These are phyloP conservation scores for Oreochromis mossambicus DNA, from an alignment of 2,797 vertebrate species.

Conservation along the genomic window DNA sequence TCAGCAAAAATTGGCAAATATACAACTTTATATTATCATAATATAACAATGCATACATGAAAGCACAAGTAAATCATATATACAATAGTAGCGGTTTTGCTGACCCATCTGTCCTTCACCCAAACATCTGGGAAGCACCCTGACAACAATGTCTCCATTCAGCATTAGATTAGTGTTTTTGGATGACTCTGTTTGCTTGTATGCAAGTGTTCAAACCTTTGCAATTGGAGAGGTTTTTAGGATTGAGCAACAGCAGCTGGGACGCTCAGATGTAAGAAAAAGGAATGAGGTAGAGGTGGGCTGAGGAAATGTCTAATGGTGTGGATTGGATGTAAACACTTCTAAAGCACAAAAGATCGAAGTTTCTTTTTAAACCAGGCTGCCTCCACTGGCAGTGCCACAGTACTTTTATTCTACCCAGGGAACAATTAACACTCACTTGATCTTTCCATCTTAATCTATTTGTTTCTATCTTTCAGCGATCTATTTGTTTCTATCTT, in stretches of 20 bases:
- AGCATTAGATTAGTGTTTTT: not conserved
- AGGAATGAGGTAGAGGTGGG: not conserved
- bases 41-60: not conserved
- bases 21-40: not conserved
- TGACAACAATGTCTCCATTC: slow-evolving; percentile 7
- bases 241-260: not conserved
- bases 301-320: not conserved
- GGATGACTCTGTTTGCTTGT: not conserved
- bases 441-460: not conserved
- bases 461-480: not conserved
- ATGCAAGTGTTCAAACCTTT: not conserved
- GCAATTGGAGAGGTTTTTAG: not conserved
- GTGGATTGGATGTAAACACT: slow-evolving; percentile 6
- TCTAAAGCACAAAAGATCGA: slow-evolving; percentile 4
- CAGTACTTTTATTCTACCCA: not conserved
- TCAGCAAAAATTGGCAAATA: not conserved
- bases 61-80: not conserved
- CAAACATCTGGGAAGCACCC: slow-evolving; percentile 22
- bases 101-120: not conserved
- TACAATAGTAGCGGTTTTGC: not conserved
- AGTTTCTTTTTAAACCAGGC: slow-evolving; percentile 12
- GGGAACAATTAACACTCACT: not conserved
- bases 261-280: not conserved
- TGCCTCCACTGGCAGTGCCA: not conserved
- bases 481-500: not conserved